phyloP scores from a whole-genome alignment of 2,888 invertebrate species.

The Lochmaea crataegi region DNA sequence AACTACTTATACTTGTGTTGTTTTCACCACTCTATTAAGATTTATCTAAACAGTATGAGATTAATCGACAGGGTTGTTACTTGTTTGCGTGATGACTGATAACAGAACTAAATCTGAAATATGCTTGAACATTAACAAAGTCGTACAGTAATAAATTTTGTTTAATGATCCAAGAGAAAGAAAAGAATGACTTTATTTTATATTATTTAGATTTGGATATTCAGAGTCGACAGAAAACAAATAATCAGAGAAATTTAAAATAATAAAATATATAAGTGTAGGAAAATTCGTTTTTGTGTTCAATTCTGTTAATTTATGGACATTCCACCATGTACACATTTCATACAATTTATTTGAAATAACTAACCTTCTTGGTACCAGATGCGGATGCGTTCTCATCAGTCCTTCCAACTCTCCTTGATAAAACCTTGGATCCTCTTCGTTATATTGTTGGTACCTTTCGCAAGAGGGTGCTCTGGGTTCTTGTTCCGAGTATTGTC shows the following conservation, averaged over 20 bases:
- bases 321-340: no score
- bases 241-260: no score
- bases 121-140: slow-evolving; percentile 1
- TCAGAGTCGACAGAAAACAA: no score
- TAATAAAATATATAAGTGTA: no score
- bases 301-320: no score
- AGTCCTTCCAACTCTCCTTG: slow-evolving; percentile 83
- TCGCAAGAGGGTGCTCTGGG: slow-evolving; percentile 62
- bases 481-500: slow-evolving; percentile 86
- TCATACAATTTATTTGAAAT: no score
- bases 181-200: no score
- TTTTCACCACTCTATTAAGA: neutral
- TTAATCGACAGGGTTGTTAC: neutral
- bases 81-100: neutral
- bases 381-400: slow-evolving; percentile 82
- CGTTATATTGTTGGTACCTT: slow-evolving; percentile 67
- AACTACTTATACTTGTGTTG: neutral
- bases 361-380: slow-evolving; percentile 71
- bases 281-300: no score
- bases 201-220: no score
- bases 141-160: no score
- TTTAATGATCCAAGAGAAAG: no score
- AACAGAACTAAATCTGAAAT: neutral
- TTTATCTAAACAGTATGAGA: slow-evolving; percentile 3
- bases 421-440: slow-evolving; percentile 75